Evolutionary conservation across 2,797 vertebrate species (phyloP), one percentile per base, ranked within the genome.

Genomic region (Melanotaenia nigrans): DNA sequence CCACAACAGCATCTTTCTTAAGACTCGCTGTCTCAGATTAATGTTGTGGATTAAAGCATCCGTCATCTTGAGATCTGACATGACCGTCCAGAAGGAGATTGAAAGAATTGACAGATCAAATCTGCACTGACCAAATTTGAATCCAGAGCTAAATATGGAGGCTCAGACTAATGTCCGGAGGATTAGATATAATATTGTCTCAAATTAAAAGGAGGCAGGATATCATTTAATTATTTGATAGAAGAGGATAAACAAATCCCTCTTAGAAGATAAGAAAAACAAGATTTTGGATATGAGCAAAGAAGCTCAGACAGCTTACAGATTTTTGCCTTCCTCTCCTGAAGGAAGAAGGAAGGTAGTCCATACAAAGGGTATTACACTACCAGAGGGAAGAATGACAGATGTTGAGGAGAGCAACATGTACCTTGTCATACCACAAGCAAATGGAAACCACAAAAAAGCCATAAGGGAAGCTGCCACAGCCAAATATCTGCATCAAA

Each of bases 161-260:
- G 92, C 90, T 92, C 94, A 93, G 90, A 93, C 90, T 89, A 79
- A 93, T 91, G 92, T 93, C 88, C 81, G 88, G 70, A 68, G 90
- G 93, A 96, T 96, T 96, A 96, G 88, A 94, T 90, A 93, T 93
- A 94, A 94, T 92, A 92, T 92, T 88, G 90, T 82, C 87, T 90
- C 85, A 89, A 92, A 94, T 93, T 86, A 92, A 95, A 95, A 85
- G 83, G 89, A 90, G 90, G 91, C 78, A 87, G 85, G 88, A 89
- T 92, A 82, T 92, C 40, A 90, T 83, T 89, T 89, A 86, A 91
- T 92, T 87, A 90, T 89, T 86, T 78, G 67, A 87, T 78, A 71
- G 68, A 68, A 61, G 71, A 80, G 33, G 61, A 78, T 61, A 63
- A 64, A 71, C 64, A 91, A 92, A 85, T 91, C 90, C 85, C 84